Percentiles rank a stretch among this genome's conserved stretches.
Evolutionary conservation across 2,797 vertebrate genomes (phyloP).

Genomic region (Xenopus petersii): DNA sequence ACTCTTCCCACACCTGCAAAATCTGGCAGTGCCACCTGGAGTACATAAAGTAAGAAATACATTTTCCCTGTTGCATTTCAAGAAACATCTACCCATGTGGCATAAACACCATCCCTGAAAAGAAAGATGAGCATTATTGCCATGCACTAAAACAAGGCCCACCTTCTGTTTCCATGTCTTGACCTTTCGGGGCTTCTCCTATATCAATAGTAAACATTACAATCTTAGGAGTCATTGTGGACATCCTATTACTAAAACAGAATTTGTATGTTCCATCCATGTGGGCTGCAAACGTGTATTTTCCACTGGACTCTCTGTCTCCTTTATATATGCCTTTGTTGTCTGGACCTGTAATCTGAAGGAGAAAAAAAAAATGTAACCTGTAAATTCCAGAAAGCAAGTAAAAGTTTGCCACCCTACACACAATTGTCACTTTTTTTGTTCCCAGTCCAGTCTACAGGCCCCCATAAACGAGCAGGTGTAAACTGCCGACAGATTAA

Average conservation of each 20-base stretch:
- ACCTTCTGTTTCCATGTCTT: conserved; percentile 99
- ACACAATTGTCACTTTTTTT: too few relatives aligned
- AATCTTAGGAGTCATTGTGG: conserved; percentile 98
- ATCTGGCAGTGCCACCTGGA: too few relatives aligned
- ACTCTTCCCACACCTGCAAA: too few relatives aligned
- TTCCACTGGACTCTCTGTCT: conserved; percentile 93
- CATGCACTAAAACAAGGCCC: conserved; percentile 42
- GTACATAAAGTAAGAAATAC: too few relatives aligned
- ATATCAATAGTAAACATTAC: conserved; percentile 99
- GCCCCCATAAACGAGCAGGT: too few relatives aligned
- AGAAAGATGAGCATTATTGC: not conserved
- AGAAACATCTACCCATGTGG: too few relatives aligned
- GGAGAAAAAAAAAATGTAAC: conserved; percentile 27
- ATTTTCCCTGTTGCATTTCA: too few relatives aligned
- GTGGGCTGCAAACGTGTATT: conserved; percentile 95
- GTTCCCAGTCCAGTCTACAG: too few relatives aligned
- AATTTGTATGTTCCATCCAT: conserved; percentile 98
- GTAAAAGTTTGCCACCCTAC: not conserved
- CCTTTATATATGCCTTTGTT: conserved; percentile 97
- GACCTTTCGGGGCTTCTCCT: conserved; percentile 92
- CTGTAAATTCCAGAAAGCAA: not conserved
- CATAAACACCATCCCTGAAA: too few relatives aligned
- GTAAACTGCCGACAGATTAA: too few relatives aligned
- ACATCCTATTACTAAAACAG: conserved; percentile 99
- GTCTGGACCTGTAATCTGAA: conserved; percentile 92